Evolutionary conservation across 2,888 invertebrate species (phyloP), one percentile per base, ranked within the genome.

Genomic region (Stictocephala bisonia): DNA sequence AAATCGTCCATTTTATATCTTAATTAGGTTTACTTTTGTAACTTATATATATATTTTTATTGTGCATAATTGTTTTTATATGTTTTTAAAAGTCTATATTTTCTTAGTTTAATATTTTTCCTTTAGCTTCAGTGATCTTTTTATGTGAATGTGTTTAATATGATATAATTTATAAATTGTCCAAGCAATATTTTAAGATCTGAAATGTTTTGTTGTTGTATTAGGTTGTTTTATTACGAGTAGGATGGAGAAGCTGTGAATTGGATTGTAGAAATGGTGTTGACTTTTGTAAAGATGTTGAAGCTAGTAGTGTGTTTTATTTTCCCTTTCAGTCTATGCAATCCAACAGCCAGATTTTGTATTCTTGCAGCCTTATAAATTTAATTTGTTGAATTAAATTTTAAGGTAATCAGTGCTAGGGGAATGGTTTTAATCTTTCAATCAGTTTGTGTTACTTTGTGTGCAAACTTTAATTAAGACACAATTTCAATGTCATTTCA

Each of bases 231-330:
- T 9, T 15, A 22, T 20, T 50, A 26, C 51, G 13, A n/a, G 29
- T 29, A 18, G 15, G 31, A 7, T 13, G 7, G 29, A 56, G 56
- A 56, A 56, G 50, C 20, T 44, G 51, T 27, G 27, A 51, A 27
- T 24, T 51, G 2, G n/a, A n/a, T 9, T 56, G 27, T 56, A 56
- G 56, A 11, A 50, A 56, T 29, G 56, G 56, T 56, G 56, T 56
- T 56, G 56, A 56, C 27, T 56, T 56, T 56, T 56, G 51, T 56
- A 56, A 56, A 24, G 15, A 56, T 56, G 56, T 56, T 56, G 56
- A 56, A 56, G 56, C 56, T 56, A 56, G 3, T 11, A 22, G 7
- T 6, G 4, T 48, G 7, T 22, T 48, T 48, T n/a, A 2, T 2
- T 18, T 3, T 44, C 15, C 44, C 18, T 44, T 44, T n/a, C n/a